Evolutionary conservation across 1,140 invertebrate species (phyloP), one percentile per base, ranked within the genome.

Genomic region (Lepidurus apus): DNA sequence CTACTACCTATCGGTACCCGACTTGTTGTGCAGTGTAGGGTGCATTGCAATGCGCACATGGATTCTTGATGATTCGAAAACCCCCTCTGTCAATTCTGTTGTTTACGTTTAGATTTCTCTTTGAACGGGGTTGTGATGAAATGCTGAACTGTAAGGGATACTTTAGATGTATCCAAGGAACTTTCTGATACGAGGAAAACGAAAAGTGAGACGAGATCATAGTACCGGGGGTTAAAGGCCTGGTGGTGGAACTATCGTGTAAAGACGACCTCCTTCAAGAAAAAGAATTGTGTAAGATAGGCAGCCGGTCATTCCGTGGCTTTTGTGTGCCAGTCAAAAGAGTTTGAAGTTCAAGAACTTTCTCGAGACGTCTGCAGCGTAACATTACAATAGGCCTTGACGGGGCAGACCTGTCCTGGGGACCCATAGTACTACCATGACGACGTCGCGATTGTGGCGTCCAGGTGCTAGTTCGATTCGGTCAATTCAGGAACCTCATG

Each of bases 371-470:
- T 65, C 53, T 65, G 53, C 53, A 13, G 21, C 53, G 53, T 65
- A 65, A 65, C 13, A 17, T 65, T 7, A 65, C 53, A 65, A 65
- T 65, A 65, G 45, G 10, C 45, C 34, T 34, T 34, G 34, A 34
- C 34, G 45, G 45, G 45, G 17, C 45, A 47, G 17, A 8, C 45
- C 45, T 4, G 53, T 34, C 34, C 34, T 34, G 34, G 34, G 34
- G 34, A 34, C 34, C 34, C 7, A 65, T n/a, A 65, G 21, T 7
- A 65, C 21, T 7, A 65, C 17, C 5, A 65, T 21, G 53, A 65
- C 53, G 53, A 65, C 53, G 53, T 65, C 53, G 53, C 17, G 53
- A 21, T 65, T 21, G 53, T n/a, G 53, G 21, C 53, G 53, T 65
- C 53, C 53, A 65, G 53, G 53, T 65, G 53, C 53, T 1, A 65